Evolutionary conservation across 2,797 vertebrate species (phyloP).

Genomic region (Gymnoscopelus braueri): DNA sequence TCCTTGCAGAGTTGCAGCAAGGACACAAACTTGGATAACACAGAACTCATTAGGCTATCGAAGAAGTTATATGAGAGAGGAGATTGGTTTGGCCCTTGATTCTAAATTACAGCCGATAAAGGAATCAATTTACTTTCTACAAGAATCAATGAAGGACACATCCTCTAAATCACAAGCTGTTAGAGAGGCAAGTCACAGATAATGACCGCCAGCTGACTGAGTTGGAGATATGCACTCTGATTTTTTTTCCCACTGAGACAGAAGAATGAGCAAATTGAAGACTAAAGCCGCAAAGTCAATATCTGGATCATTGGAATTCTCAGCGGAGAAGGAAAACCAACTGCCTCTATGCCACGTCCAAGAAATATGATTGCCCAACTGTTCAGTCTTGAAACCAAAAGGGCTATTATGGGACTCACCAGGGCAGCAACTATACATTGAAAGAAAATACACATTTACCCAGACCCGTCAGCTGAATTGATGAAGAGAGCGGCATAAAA

Average conservation of each 20-base stretch:
- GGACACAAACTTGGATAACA: neutral
- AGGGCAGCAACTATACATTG: neutral
- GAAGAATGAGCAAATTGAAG: neutral
- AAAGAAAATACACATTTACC: neutral
- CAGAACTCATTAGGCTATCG: neutral
- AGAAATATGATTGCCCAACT: neutral
- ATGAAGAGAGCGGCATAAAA: neutral
- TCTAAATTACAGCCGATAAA: neutral
- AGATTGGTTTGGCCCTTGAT: neutral
- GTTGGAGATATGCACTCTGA: neutral
- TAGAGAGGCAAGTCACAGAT: neutral
- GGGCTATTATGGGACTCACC: neutral
- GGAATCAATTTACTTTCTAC: neutral
- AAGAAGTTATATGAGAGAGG: neutral
- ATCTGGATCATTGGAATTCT: neutral
- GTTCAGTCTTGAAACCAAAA: neutral
- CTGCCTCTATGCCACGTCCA: neutral
- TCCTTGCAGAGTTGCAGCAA: neutral
- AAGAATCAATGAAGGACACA: neutral
- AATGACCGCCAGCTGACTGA: neutral
- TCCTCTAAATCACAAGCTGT: neutral
- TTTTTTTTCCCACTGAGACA: neutral
- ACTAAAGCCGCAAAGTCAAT: neutral
- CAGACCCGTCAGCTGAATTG: neutral
- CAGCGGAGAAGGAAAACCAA: neutral